These are phyloP conservation scores for Holothuria glaberrima DNA, from an alignment of 35 echinoderm and acorn worm species.

Conservation along the genomic window DNA sequence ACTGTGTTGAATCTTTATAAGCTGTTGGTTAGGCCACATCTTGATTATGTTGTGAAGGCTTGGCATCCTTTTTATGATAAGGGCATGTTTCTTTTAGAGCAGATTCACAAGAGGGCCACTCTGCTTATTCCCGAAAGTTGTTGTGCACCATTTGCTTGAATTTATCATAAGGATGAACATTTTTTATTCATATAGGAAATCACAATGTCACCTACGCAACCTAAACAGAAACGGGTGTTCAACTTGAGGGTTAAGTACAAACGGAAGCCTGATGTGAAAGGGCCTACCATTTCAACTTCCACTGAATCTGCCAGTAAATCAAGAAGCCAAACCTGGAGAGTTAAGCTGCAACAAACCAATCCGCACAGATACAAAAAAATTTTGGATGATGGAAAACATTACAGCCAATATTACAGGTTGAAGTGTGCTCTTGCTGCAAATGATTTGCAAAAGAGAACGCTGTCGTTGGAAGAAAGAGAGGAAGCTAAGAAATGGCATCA, in stretches of 20 bases:
- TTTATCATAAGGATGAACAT: too few species aligned
- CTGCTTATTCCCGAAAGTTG: too few species aligned
- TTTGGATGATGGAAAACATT: background rate
- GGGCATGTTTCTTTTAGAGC: too few species aligned
- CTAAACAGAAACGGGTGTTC: background rate
- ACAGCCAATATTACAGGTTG: conserved; percentile 6
- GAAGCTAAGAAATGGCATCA: conserved; percentile 1
- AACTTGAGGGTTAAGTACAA: background rate
- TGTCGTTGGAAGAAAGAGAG: background rate
- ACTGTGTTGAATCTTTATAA: too few species aligned
- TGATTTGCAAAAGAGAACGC: background rate
- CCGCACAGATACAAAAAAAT: background rate
- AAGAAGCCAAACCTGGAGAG: background rate
- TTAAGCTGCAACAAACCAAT: background rate
- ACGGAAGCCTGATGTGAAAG: background rate
- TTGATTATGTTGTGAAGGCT: too few species aligned
- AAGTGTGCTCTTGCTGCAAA: background rate
- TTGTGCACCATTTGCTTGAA: too few species aligned
- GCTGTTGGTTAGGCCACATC: too few species aligned
- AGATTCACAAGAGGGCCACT: too few species aligned
- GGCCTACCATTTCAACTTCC: background rate
- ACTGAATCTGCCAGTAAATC: background rate
- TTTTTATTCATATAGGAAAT: background rate
- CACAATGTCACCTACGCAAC: background rate
- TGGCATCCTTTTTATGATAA: too few species aligned